Base-by-base conservation (phyloP, 1,140 invertebrate genomes). In the Oryzaephilus surinamensis region DNA sequence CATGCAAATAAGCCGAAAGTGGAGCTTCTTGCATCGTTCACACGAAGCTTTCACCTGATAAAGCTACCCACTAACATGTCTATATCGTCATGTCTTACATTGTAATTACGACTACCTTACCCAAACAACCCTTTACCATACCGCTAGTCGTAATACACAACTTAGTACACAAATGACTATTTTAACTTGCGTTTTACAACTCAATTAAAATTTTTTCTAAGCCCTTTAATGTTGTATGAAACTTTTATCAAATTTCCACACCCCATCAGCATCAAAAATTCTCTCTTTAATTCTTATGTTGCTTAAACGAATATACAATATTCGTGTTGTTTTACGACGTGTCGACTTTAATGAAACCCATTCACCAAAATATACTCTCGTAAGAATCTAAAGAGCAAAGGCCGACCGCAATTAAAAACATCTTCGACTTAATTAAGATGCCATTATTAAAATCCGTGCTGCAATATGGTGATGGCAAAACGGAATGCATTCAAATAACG, bases 341-440 rank as follows among this genome's bases (percentile, higher is more conserved):
- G 54, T 56, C 46, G 49, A 42, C 37, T 45, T 41, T 56, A 55
- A 54, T 54, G 51, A 56, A 55, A 54, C 32, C 46, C 38, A 51
- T 48, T 50, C 45, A 44, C 41, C 40, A 8, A 18, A 20, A 42
- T 43, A 40, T n/a, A n/a, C n/a, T n/a, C n/a, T n/a, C 41, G 48
- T 45, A 48, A 48, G 42, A 52, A 51, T 51, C 48, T 43, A 27
- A 33, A 21, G 28, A 31, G 31, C 29, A 41, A 26, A 35, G 26
- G 43, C 48, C 43, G 23, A 31, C 18, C 52, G 53, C 52, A 57
- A 57, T 57, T 57, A 57, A 57, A 57, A 57, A 54, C 55, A 55
- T 50, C 55, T 55, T 45, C 36, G 45, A 58, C 54, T 56, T 58
- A 58, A 58, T 58, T 58, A 58, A 58, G 55, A 50, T 43, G 48